Base-by-base conservation (phyloP, 2,888 invertebrate species). In the Gisinianus flammeolus region DNA sequence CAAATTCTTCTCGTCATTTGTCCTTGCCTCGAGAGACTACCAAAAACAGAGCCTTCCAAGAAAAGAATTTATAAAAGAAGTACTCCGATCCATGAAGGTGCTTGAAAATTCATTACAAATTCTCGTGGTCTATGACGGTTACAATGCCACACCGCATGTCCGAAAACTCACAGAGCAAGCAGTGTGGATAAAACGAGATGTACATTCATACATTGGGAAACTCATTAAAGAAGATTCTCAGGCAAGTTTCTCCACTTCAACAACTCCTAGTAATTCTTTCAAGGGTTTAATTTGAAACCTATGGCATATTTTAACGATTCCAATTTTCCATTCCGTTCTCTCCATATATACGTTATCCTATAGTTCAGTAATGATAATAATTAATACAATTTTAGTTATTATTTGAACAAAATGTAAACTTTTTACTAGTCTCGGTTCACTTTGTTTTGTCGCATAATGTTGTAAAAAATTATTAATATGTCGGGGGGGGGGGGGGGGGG, bases 201-300 rank as follows among this genome's bases (percentile, higher is more conserved):
- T 62, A 8, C 2, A 79, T 12, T 58, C 71, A 24, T 64, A 75
- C n/a, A 56, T 79, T 16, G 74, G 67, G 22, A 66, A 68, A 12
- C 73, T 82, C 35, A 78, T 76, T 35, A 82, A 83, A 67, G 83
- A 83, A 44, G 80, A 77, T 5, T 82, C 82, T n/a, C n/a, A n/a
- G n/a, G n/a, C n/a, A n/a, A n/a, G n/a, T n/a, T 10, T 70, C n/a
- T n/a, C 54, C n/a, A n/a, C n/a, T 54, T 16, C 54, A 4, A 54
- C 54, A 3, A 54, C 54, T 19, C 16, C 54, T 54, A 16, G 4
- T 54, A 54, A 54, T 54, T 54, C 54, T 4, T 54, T 54, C 16
- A 54, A n/a, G n/a, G n/a, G 54, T 4, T 54, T 54, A 54, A 54
- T 54, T 54, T 54, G n/a, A 54, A n/a, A n/a, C n/a, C n/a, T n/a